Base-by-base conservation (phyloP, 1,140 invertebrate species). In the Papilio dardanus region DNA sequence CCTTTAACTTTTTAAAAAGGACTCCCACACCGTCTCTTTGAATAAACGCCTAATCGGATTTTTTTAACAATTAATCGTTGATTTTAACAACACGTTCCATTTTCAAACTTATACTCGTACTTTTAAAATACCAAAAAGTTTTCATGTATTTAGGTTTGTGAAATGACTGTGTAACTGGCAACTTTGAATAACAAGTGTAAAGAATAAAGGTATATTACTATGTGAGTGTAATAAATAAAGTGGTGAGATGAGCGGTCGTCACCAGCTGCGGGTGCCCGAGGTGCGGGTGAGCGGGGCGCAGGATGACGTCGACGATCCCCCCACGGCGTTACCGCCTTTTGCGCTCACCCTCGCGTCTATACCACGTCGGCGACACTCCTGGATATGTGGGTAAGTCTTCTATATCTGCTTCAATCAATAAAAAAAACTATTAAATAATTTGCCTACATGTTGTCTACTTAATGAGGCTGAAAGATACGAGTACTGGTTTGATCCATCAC, bases 361-460 rank as follows among this genome's bases (percentile, higher is more conserved):
- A 83, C 91, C 91, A 24, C 82, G 91, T 62, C 82, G 91, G 7
- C 79, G 91, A 54, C 91, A 93, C 50, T 93, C 90, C 14, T 93
- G 91, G 91, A 93, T 93, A 81, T 93, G 91, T 76, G 85, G 91
- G 91, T 93, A 80, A 89, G 89, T 71, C 16, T 19, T 3, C 4
- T 58, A 7, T 10, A n/a, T 16, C 35, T 19, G 19, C 21, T 21
- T 46, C 14, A 46, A 46, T 40, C 2, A 5, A 40, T 46, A 46
- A 46, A 37, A 12, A 37, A 37, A 37, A 14, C 35, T 14, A 12
- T 8, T 37, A 12, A 37, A 37, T 0, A 8, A 37, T 1, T 37
- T 37, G 10, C 0, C 10, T 1, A 12, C 0, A 37, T 12, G 4
- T 1, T 37, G 19, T 6, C 16, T 46, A 46, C 5, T 4, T 46